Evolutionary conservation across 64 coral and sea anemone genomes (phyloP).

Genomic region (Catalaphyllia jardinei): DNA sequence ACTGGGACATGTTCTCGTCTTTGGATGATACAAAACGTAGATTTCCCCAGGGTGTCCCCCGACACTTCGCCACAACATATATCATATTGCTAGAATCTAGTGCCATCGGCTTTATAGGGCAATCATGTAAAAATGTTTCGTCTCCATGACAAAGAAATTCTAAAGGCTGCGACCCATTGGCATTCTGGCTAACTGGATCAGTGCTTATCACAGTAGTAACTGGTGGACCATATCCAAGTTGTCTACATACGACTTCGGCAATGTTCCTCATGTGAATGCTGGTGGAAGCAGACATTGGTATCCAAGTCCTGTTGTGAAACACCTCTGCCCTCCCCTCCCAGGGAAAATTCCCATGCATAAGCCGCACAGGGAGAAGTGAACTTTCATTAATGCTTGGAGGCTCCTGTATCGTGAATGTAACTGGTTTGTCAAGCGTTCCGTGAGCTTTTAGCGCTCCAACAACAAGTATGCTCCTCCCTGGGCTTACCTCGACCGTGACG

Average conservation of each 20-base stretch:
- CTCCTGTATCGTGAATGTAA: constrained; percentile 36
- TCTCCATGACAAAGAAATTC: constrained; percentile 60
- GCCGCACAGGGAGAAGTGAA: constrained; percentile 9
- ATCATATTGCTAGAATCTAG: not conserved
- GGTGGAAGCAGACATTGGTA: constrained; percentile 20
- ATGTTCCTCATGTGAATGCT: not conserved
- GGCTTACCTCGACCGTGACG: constrained; percentile 41
- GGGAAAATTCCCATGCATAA: constrained; percentile 57
- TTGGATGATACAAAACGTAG: constrained; percentile 47
- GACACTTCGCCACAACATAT: constrained; percentile 7
- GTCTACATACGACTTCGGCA: constrained; percentile 41
- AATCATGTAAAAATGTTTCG: constrained; percentile 58
- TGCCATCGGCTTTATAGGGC: not conserved
- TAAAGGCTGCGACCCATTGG: not conserved
- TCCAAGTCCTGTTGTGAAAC: constrained; percentile 58
- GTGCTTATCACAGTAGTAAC: not conserved
- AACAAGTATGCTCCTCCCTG: constrained; percentile 72
- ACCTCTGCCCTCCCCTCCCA: constrained; percentile 66
- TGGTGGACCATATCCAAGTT: constrained; percentile 60
- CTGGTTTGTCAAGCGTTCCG: constrained; percentile 53
- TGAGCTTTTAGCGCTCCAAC: constrained; percentile 61
- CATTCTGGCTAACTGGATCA: not conserved
- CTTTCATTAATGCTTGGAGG: not conserved
- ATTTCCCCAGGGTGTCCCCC: constrained; percentile 61
- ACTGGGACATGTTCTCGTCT: constrained; percentile 13